These are phyloP conservation scores for Myotis daubentonii DNA, from an alignment of 2,797 vertebrate species.

Conservation along the genomic window DNA sequence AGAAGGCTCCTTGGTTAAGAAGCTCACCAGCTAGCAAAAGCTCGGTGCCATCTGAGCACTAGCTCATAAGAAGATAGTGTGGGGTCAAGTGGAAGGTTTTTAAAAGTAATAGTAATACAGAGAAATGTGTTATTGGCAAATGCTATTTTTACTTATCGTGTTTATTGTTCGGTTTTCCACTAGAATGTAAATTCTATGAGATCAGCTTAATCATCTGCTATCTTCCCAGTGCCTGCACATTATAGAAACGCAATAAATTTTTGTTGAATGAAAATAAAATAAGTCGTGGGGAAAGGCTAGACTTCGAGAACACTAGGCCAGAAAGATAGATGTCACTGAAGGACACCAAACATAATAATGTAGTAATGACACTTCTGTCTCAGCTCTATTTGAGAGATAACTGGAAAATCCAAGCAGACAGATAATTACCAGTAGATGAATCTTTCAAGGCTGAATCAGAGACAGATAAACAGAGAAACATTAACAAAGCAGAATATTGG, in stretches of 20 bases:
- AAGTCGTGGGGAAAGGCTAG: neutral
- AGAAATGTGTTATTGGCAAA: neutral
- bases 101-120: neutral
- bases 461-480: neutral
- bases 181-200: neutral
- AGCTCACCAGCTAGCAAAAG: neutral
- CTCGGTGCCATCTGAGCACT: neutral
- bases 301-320: neutral
- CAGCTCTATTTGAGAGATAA: neutral
- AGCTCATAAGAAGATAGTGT: neutral
- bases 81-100: neutral
- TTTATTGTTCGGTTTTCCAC: neutral
- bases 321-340: neutral
- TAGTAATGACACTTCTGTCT: neutral
- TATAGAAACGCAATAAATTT: neutral
- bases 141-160: neutral
- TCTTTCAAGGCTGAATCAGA: neutral
- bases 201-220: neutral
- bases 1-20: neutral
- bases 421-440: neutral
- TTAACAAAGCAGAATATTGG: neutral
- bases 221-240: neutral
- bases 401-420: neutral
- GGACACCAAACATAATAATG: neutral
- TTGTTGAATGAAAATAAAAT: neutral